These are phyloP conservation scores for Globicephala melas DNA, from an alignment of 2,113 vertebrate species.

Conservation along the genomic window DNA sequence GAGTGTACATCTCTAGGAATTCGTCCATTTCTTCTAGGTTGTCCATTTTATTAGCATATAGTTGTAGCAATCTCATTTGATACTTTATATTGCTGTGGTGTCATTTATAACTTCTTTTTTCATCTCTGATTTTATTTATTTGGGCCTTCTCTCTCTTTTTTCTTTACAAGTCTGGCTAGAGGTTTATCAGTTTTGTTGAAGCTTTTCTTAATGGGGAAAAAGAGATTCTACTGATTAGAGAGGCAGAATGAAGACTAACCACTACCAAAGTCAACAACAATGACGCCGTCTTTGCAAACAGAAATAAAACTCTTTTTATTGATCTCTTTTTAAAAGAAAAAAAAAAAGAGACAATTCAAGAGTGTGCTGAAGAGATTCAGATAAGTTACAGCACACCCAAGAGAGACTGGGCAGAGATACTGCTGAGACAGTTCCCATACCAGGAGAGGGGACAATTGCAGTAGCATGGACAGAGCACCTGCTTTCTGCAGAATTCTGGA, in stretches of 20 bases:
- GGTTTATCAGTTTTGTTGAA: background rate
- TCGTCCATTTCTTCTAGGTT: background rate
- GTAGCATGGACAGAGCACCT: fast-evolving
- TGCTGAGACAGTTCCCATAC: background rate
- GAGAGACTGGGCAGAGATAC: background rate
- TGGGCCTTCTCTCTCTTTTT: background rate
- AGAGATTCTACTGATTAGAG: background rate
- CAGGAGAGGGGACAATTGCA: background rate
- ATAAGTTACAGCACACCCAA: background rate
- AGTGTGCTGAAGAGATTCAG: background rate
- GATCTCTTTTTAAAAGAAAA: background rate
- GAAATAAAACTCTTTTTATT: background rate
- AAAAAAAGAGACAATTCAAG: background rate
- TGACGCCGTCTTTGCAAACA: background rate
- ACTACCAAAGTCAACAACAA: background rate
- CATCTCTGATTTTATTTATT: background rate
- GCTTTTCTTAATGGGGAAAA: background rate
- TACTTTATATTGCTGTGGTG: background rate
- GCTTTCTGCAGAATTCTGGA: background rate
- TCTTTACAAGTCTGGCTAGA: background rate
- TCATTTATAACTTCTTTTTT: background rate
- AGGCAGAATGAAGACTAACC: background rate
- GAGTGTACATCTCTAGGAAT: background rate
- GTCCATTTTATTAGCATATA: background rate
- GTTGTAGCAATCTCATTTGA: background rate